These are phyloP conservation scores for Tanypteryx hageni DNA, from an alignment of 2,888 invertebrate genomes.

Conservation along the genomic window DNA sequence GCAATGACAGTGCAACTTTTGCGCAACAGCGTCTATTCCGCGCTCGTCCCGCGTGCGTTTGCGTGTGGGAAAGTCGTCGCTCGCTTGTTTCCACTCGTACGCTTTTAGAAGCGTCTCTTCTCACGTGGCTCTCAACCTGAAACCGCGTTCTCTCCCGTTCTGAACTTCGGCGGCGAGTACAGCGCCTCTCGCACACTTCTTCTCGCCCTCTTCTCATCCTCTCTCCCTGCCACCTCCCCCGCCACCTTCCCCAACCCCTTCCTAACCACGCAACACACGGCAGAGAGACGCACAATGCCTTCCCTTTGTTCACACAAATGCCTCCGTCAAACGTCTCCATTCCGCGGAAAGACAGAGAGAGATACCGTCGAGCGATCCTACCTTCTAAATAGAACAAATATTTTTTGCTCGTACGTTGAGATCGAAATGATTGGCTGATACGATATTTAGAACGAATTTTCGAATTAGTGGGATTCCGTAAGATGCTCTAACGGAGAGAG, in stretches of 20 bases:
- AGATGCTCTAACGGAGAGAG: no score
- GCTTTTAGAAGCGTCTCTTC: background rate
- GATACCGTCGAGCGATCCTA: no score
- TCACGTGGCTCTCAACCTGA: conserved; percentile 35
- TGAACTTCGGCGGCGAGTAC: background rate
- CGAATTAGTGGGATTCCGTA: no score
- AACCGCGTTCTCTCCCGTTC: conserved; percentile 1
- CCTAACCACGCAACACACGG: background rate
- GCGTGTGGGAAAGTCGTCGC: conserved; percentile 2
- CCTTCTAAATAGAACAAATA: no score
- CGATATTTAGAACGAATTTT: no score
- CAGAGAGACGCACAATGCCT: background rate
- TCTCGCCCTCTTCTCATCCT: no score
- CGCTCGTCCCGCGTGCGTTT: background rate
- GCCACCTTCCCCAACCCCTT: background rate
- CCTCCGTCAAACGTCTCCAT: background rate
- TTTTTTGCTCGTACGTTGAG: no score
- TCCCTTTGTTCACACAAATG: background rate
- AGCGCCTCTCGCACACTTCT: background rate
- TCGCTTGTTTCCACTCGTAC: background rate
- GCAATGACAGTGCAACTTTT: background rate
- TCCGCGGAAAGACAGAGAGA: background rate
- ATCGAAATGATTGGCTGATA: no score
- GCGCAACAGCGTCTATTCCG: background rate
- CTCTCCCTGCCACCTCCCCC: no score